These are phyloP conservation scores for Poecile montanus DNA, from an alignment of 2,797 vertebrate genomes.

Conservation along the genomic window DNA sequence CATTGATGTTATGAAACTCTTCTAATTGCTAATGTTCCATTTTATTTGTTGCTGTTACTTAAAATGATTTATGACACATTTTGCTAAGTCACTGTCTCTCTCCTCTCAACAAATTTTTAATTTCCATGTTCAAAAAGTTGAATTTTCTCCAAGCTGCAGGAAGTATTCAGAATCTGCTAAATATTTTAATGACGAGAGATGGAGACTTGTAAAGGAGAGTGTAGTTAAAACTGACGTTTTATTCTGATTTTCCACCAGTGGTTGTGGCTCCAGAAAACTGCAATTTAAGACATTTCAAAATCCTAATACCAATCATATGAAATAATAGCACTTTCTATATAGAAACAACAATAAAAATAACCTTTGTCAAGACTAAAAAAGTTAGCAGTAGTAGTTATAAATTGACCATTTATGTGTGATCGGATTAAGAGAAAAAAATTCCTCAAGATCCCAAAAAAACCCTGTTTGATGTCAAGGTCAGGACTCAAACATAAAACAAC, in stretches of 20 bases:
- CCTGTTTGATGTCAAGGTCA: conserved; percentile 16
- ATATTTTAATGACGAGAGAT: conserved; percentile 62
- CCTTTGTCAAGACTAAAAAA: conserved; percentile 4
- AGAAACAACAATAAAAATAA: conserved; percentile 55
- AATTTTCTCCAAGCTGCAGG: conserved; percentile 6
- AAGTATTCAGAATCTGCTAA: conserved; percentile 60
- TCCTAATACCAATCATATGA: conserved; percentile 27
- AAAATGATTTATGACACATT: conserved; percentile 21
- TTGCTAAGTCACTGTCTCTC: not conserved
- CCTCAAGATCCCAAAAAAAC: not conserved
- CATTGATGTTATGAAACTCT: conserved; percentile 32
- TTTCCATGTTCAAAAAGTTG: conserved; percentile 49
- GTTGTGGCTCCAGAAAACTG: conserved; percentile 54
- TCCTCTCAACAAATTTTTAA: conserved; percentile 21
- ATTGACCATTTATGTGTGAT: not conserved
- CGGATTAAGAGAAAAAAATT: not conserved
- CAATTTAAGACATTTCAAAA: conserved; percentile 61
- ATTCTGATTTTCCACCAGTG: conserved; percentile 47
- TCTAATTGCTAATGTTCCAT: conserved; percentile 46
- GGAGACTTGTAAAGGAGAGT: conserved; percentile 50
- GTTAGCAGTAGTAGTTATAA: not conserved
- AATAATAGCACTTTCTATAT: conserved; percentile 42
- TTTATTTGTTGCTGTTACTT: conserved; percentile 54
- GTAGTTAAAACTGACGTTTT: conserved; percentile 68
- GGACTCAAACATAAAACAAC: not conserved